Evolutionary conservation across 2,888 invertebrate genomes (phyloP).

Genomic region (Globia sparganii): DNA sequence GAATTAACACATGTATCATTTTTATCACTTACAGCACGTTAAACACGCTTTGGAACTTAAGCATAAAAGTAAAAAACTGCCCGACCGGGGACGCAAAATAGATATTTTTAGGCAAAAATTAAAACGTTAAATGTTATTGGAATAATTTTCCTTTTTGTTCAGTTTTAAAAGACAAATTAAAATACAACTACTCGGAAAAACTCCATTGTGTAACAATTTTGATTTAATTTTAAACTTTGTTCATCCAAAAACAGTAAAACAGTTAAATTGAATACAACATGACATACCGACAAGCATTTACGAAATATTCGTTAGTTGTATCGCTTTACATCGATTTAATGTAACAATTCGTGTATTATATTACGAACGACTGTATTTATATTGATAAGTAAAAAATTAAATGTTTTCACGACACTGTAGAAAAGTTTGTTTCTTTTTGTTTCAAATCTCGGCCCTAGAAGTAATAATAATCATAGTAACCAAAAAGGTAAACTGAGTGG

Average conservation of each 20-base stretch:
- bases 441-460: neutral
- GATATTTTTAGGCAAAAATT: conserved; percentile 18
- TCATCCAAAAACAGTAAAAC: conserved; percentile 71
- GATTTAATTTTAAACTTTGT: neutral
- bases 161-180: neutral
- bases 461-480: neutral
- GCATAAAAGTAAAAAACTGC: conserved; percentile 14
- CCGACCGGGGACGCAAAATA: neutral
- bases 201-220: neutral
- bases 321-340: conserved; percentile 75
- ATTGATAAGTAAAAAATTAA: conserved; percentile 79
- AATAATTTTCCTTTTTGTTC: neutral
- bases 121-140: neutral
- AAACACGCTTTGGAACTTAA: conserved; percentile 21
- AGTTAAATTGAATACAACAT: conserved; percentile 70
- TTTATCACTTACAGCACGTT: conserved; percentile 55
- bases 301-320: conserved; percentile 70
- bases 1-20: conserved; percentile 43
- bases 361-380: conserved; percentile 83
- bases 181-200: neutral
- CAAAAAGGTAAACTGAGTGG: neutral
- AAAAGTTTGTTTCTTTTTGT: conserved; percentile 44
- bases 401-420: conserved; percentile 81
- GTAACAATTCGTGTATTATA: conserved; percentile 74
- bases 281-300: conserved; percentile 86